phyloP scores from a whole-genome alignment of 1,140 invertebrate genomes.

The Bombus vancouverensis region DNA sequence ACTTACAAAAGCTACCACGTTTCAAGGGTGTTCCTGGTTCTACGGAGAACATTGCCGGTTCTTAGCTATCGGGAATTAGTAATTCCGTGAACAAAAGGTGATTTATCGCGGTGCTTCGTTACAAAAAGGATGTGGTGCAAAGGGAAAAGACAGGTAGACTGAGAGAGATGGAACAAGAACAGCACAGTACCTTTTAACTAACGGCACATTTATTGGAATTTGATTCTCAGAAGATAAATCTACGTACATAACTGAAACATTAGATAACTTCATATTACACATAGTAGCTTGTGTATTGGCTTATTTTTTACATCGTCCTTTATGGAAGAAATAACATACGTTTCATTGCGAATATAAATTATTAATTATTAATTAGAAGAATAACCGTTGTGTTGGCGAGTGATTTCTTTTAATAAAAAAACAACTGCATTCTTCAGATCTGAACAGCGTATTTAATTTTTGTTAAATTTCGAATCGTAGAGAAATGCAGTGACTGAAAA shows the following conservation, averaged over 20 bases:
- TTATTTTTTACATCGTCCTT: no score
- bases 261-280: no score
- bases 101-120: slow-evolving; percentile 58
- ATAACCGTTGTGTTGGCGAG: no score
- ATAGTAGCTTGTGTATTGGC: no score
- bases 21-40: slow-evolving; percentile 40
- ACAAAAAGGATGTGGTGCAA: background rate
- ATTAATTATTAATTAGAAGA: no score
- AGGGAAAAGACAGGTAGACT: no score
- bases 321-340: no score
- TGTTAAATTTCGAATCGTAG: background rate
- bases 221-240: background rate
- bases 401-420: no score
- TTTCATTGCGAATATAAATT: no score
- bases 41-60: slow-evolving; percentile 22
- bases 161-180: background rate
- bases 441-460: no score
- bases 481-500: background rate
- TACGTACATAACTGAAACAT: no score
- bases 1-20: slow-evolving; percentile 49
- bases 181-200: background rate
- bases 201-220: background rate
- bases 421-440: no score
- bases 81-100: slow-evolving; percentile 63
- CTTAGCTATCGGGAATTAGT: slow-evolving; percentile 51